Evolutionary conservation across 1,140 invertebrate genomes (phyloP), one percentile per base, ranked within the genome.

Genomic region (Lepidurus packardi): DNA sequence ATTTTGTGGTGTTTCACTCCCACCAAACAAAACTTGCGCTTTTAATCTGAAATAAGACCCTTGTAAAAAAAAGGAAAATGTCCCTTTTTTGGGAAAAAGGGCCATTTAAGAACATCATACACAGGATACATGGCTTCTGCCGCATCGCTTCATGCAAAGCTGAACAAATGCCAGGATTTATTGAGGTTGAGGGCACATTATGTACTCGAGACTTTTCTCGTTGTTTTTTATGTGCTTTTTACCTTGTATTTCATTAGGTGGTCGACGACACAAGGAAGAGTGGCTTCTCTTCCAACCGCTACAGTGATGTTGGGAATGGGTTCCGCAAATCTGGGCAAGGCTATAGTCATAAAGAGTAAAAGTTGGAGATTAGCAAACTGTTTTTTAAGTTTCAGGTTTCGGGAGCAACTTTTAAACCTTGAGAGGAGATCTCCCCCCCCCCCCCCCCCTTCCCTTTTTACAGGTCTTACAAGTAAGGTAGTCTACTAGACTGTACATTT

Each of bases 181-280:
- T 34, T 34, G 34, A 2, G 34, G 34, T 34, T 34, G 34, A 34
- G 34, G 34, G 34, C 34, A 34, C 34, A 34, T 34, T 34, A 34
- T 34, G 34, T 34, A 34, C 34, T 34, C 5, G 45, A 47, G 45
- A 10, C 45, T 7, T 11, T 47, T 47, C 45, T 16, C 0, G 10
- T 41, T 76, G 44, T 25, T 1, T n/a, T 79, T 78, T 34, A 4
- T 34, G 34, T 34, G 34, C 4, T 4, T 77, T 85, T 88, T 88
- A 95, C 94, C 91, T 94, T 94, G 83, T 94, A 94, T 80, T 88
- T 89, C 80, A 93, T 93, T 78, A 95, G 89, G 83, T 95, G 93
- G 83, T 95, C 92, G 47, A 96, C 92, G 76, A 95, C 92, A 82
- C 94, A 96, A 11, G 93, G 93, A 81, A 96, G 85, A 82, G 90